phyloP scores from a whole-genome alignment of 2,797 vertebrate species.

The Diceros bicornis region DNA sequence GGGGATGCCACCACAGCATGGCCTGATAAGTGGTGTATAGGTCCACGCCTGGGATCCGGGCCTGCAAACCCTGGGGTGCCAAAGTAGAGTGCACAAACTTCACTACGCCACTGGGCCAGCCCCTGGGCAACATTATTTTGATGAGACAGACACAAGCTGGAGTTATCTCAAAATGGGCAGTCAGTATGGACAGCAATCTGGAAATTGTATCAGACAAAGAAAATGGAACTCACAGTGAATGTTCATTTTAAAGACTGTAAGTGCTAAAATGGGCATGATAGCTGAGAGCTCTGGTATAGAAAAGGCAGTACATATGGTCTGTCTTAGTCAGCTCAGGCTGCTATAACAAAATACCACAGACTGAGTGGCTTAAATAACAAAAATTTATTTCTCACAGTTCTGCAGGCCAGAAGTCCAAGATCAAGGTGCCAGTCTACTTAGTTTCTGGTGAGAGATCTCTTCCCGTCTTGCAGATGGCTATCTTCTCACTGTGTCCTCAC shows the following conservation, averaged over 20 bases:
- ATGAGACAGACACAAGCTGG: background rate
- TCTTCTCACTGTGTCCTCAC: background rate
- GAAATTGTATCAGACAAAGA: background rate
- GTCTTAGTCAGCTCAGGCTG: background rate
- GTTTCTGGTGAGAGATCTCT: background rate
- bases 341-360: background rate
- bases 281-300: background rate
- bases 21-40: too few species aligned
- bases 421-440: background rate
- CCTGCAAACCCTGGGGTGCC: too few species aligned
- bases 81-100: too few species aligned
- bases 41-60: too few species aligned
- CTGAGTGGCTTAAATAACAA: background rate
- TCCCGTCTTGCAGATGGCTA: background rate
- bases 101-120: too few species aligned
- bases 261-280: background rate
- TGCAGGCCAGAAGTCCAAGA: background rate
- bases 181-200: background rate
- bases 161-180: background rate
- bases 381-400: background rate
- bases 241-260: background rate
- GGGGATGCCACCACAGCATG: too few species aligned
- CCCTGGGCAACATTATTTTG: background rate
- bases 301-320: background rate
- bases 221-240: background rate